A percentile compares a stretch with the other conserved stretches of the same genome.
These are phyloP conservation scores for Spilogale gracilis DNA, from an alignment of 2,113 vertebrate genomes.

Conservation along the genomic window DNA sequence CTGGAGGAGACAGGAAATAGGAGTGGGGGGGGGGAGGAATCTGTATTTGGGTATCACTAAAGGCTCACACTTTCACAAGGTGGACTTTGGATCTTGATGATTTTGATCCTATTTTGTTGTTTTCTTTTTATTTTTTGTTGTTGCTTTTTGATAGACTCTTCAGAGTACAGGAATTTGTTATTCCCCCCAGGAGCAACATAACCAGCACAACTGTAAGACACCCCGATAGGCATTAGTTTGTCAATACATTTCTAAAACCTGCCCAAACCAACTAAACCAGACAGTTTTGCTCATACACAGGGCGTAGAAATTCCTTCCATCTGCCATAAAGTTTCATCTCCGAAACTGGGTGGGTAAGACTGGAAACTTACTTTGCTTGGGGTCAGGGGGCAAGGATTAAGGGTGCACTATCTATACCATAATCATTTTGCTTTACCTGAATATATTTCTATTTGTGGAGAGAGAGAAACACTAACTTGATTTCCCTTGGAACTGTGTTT, in stretches of 20 bases:
- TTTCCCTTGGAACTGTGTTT: neutral
- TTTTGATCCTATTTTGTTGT: neutral
- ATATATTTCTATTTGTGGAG: neutral
- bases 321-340: constrained; percentile 45
- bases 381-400: neutral
- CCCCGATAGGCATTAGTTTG: neutral
- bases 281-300: constrained; percentile 90
- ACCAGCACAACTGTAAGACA: constrained; percentile 62
- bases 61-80: neutral
- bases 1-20: neutral
- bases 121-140: too few relatives aligned
- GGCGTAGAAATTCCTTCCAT: constrained; percentile 79
- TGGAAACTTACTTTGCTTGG: neutral
- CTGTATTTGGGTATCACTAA: neutral
- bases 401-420: neutral
- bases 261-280: constrained; percentile 49
- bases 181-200: constrained; percentile 87
- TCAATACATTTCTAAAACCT: neutral
- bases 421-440: neutral
- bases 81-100: constrained; percentile 12
- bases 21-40: neutral
- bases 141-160: neutral
- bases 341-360: neutral
- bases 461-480: neutral
- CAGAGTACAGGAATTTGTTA: neutral